Percentiles rank a stretch among this genome's conserved stretches.
These are phyloP conservation scores for Saguinus midas DNA, from an alignment of 2,113 vertebrate genomes.

Conservation along the genomic window DNA sequence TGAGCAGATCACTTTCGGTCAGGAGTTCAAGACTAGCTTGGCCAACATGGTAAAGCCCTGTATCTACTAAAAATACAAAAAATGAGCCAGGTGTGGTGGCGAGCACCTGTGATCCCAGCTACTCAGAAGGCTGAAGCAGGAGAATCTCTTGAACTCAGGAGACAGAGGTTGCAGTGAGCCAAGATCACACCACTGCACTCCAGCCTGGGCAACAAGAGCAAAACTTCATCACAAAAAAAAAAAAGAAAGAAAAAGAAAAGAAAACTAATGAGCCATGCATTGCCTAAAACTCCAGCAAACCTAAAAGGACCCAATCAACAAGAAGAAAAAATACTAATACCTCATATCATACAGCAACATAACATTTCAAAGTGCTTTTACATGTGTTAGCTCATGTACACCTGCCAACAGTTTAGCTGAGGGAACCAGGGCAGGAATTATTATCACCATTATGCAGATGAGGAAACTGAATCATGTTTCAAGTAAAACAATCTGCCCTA, in stretches of 20 bases:
- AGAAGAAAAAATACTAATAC: neutral
- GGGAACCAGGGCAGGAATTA: neutral
- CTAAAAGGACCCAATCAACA: neutral
- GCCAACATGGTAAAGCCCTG: too few species aligned
- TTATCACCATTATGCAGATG: neutral
- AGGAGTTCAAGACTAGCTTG: too few species aligned
- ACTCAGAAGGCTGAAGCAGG: too few species aligned
- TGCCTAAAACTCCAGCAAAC: neutral
- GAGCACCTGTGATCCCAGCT: too few species aligned
- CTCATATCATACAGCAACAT: fast-evolving
- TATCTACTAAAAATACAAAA: too few species aligned
- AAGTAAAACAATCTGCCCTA: neutral
- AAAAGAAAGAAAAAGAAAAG: neutral
- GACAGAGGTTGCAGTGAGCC: too few species aligned
- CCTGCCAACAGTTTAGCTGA: neutral
- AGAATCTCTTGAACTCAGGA: too few species aligned
- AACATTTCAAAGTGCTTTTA: neutral
- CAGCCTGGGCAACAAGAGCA: neutral
- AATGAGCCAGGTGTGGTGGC: too few species aligned
- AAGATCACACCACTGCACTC: neutral
- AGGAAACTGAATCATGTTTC: neutral
- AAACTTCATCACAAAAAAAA: too few species aligned
- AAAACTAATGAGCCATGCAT: neutral
- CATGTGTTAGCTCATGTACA: neutral
- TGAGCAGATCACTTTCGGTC: too few species aligned